phyloP scores from a whole-genome alignment of 2,888 invertebrate genomes.

The Norana najaformis region DNA sequence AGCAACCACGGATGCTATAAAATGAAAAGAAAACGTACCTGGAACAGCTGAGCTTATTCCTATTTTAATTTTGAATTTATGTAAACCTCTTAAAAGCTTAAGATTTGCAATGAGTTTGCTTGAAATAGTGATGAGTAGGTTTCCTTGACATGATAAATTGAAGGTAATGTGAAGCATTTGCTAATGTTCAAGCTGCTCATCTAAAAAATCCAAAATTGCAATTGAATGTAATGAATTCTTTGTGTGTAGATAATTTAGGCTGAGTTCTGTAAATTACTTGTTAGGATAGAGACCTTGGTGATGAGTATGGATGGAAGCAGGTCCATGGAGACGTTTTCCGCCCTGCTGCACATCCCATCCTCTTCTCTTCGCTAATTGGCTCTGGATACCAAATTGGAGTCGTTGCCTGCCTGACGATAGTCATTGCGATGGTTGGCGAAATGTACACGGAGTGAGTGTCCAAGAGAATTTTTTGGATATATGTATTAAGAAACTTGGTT shows the following conservation, averaged over 20 bases:
- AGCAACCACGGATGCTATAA: background rate
- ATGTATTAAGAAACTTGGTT: no score
- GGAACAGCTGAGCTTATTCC: background rate
- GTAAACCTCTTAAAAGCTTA: background rate
- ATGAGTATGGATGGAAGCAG: conserved; percentile 99
- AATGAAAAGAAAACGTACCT: background rate
- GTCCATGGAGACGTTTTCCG: conserved; percentile 99
- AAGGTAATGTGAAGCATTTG: background rate
- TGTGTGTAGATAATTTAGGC: background rate
- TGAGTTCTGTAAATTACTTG: background rate
- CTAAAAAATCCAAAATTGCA: background rate
- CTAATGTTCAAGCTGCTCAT: background rate
- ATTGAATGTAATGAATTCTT: background rate
- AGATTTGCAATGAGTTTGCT: background rate
- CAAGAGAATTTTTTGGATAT: background rate
- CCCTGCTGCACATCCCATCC: conserved; percentile 83
- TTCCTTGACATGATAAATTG: background rate
- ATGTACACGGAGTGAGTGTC: conserved; percentile 88
- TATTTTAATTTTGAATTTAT: background rate
- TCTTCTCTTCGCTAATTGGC: conserved; percentile 95
- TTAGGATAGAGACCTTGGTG: conserved; percentile 91
- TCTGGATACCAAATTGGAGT: conserved; percentile 90
- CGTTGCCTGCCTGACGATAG: conserved; percentile 89
- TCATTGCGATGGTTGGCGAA: conserved; percentile 95
- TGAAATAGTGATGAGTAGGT: no score